phyloP scores from a whole-genome alignment of 53 echinoderm and acorn worm genomes.

The Crossaster papposus region DNA sequence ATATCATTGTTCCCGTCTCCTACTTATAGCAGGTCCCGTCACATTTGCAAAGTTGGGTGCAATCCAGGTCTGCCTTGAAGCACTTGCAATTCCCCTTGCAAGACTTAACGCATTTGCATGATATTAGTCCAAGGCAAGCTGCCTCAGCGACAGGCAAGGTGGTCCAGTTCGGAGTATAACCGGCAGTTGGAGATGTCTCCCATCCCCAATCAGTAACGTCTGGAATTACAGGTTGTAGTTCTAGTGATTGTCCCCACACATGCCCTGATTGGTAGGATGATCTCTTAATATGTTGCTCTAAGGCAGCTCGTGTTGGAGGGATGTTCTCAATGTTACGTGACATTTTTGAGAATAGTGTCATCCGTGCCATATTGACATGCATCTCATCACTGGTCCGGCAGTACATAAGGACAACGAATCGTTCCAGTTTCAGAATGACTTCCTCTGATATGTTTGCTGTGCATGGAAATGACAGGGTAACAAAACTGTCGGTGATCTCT shows the following conservation, averaged over 20 bases:
- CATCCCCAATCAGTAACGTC: no score
- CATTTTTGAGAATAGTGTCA: constrained; percentile 26
- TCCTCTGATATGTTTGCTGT: neutral
- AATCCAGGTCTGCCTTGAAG: neutral
- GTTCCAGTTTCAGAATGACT: neutral
- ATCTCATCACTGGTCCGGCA: neutral
- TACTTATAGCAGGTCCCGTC: no score
- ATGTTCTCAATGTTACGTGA: constrained; percentile 21
- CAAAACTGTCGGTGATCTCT: neutral
- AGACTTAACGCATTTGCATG: neutral
- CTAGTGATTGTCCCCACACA: constrained; percentile 30
- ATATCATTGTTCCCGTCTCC: no score
- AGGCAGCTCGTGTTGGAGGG: constrained; percentile 31
- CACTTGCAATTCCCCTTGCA: neutral
- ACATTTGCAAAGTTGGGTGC: no score
- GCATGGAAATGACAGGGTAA: neutral
- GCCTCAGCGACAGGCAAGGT: no score
- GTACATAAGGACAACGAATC: constrained; percentile 42
- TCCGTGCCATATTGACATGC: neutral
- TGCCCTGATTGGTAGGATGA: constrained; percentile 27
- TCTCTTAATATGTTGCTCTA: constrained; percentile 8
- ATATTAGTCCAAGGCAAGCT: no score
- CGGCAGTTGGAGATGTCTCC: no score
- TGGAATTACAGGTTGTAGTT: no score
- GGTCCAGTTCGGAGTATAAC: no score